phyloP scores from a whole-genome alignment of 2,888 invertebrate species.

The Callinectes sapidus region DNA sequence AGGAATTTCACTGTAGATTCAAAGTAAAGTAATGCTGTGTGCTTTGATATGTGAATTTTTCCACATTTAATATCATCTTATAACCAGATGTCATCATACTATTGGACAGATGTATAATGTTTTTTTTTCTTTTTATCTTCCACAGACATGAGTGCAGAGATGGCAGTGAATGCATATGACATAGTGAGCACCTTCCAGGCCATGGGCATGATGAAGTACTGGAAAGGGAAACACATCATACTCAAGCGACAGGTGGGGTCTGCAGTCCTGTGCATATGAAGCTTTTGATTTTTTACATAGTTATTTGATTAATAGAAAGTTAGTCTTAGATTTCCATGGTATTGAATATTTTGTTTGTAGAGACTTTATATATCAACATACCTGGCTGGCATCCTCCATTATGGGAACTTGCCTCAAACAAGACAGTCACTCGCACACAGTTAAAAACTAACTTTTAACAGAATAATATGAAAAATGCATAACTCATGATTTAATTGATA shows the following conservation, averaged over 20 bases:
- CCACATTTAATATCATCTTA: too few species aligned
- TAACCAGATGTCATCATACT: too few species aligned
- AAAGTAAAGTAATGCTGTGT: not conserved
- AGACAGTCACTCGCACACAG: too few species aligned
- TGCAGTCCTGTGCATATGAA: not conserved
- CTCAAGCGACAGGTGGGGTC: slow-evolving; percentile 88
- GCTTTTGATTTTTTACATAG: not conserved
- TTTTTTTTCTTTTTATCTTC: not conserved
- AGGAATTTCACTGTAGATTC: not conserved
- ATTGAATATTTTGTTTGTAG: too few species aligned
- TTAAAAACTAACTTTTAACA: too few species aligned
- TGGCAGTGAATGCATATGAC: slow-evolving; percentile 97
- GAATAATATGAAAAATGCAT: too few species aligned
- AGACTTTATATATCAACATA: too few species aligned
- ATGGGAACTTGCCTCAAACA: too few species aligned
- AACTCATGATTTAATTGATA: not conserved
- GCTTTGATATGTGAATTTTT: not conserved
- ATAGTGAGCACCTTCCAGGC: slow-evolving; percentile 98
- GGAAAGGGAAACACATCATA: slow-evolving; percentile 98
- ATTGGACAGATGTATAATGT: too few species aligned
- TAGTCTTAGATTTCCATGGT: too few species aligned
- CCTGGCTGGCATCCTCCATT: too few species aligned
- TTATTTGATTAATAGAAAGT: not conserved
- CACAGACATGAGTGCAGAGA: slow-evolving; percentile 86
- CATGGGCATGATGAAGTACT: slow-evolving; percentile 98